Conservation (phyloP, 2,113 vertebrate genomes). For the Alethe castanea region DNA sequence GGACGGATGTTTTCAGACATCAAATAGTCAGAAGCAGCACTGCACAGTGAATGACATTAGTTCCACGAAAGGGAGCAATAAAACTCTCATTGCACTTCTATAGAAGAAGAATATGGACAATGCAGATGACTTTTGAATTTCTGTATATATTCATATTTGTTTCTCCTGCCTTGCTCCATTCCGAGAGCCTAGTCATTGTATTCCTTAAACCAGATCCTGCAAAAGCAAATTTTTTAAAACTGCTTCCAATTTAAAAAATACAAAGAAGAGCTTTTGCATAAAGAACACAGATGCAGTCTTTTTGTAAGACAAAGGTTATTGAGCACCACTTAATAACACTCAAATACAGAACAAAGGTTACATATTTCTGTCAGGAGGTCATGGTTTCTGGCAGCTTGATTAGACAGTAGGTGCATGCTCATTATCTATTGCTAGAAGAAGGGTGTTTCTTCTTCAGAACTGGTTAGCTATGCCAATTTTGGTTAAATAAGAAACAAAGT, state of each 20-base stretch:
- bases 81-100: background rate
- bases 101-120: background rate
- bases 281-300: background rate
- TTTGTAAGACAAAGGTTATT: background rate
- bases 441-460: background rate
- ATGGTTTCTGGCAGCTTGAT: background rate
- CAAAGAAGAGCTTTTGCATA: conserved; percentile 8
- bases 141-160: background rate
- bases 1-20: background rate
- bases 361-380: background rate
- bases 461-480: background rate
- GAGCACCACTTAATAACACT: background rate
- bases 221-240: background rate
- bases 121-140: background rate
- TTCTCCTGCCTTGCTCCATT: background rate
- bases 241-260: conserved; percentile 1
- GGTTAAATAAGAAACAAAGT: background rate
- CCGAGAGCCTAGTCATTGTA: background rate
- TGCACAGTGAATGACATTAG: background rate
- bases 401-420: background rate
- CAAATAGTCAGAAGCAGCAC: background rate
- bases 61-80: background rate
- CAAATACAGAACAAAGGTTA: background rate
- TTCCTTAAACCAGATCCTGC: background rate
- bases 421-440: background rate